Evolutionary conservation across 2,888 invertebrate species (phyloP), one percentile per base, ranked within the genome.

Genomic region (Melipona bicolor): DNA sequence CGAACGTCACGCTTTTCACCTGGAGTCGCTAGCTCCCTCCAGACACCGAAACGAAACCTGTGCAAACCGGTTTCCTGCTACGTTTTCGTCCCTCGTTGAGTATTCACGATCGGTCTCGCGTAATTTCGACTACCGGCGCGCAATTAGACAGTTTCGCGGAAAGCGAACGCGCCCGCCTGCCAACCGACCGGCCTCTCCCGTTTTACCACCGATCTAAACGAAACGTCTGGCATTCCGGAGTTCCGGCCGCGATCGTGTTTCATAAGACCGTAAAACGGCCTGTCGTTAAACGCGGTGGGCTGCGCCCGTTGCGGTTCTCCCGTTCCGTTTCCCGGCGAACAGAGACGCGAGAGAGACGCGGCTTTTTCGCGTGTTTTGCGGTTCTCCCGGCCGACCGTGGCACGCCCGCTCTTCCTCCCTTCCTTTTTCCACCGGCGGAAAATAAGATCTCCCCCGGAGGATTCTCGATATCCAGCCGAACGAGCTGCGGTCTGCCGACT

Each of bases 261-360:
- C 91, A 82, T 86, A 88, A 89, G 88, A 78, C 79, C 87, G 85
- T 88, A 90, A 91, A 92, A 90, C 88, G 88, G 27, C 21, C 89
- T 88, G 87, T 90, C 90, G 87, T 92, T 91, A 92, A 85, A 88
- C 86, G 84, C 84, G 86, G 86, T 85, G 87, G 65, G 79, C 71
- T 71, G 79, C 87, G 79, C 87, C 83, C 79, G 75, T 90, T 87
- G 91, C 85, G 92, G 89, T 88, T 83, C 15, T 36, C 65, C 56
- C 73, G 49, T 75, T 76, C 79, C 73, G 68, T 75, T 68, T 59
- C 72, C 62, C 49, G n/a, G 81, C 27, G 70, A 77, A 77, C 70
- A 50, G 73, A 75, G n/a, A n/a, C n/a, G n/a, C 65, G 81, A 17
- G 24, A 24, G 59, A 36, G 50, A 62, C 61, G 9, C 13, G 54